Conservation (phyloP, 53 echinoderm and acorn worm species). For the Henricia sp. region DNA sequence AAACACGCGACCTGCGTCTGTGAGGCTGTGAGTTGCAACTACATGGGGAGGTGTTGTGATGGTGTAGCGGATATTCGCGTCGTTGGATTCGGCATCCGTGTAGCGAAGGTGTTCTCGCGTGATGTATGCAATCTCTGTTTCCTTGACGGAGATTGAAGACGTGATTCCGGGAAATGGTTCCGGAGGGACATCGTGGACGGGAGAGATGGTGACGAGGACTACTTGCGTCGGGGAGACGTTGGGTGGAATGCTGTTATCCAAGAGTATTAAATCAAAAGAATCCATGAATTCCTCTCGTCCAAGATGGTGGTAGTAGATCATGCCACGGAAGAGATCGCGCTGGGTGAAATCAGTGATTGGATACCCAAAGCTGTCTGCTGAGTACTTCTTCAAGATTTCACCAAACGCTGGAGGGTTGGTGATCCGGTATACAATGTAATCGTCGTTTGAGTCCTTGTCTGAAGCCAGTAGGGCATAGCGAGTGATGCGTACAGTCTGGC, state of each 20-base stretch:
- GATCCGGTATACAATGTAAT: slow-evolving; percentile 90
- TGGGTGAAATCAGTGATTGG: slow-evolving; percentile 96
- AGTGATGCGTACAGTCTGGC: slow-evolving; percentile 76
- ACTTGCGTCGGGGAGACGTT: slow-evolving; percentile 81
- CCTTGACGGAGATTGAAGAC: slow-evolving; percentile 70
- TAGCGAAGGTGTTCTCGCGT: slow-evolving; percentile 83
- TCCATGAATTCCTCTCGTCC: slow-evolving; percentile 90
- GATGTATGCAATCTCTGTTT: slow-evolving; percentile 86
- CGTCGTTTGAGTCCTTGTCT: slow-evolving; percentile 90
- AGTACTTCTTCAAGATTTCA: slow-evolving; percentile 88
- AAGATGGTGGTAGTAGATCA: slow-evolving; percentile 96
- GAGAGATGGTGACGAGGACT: slow-evolving; percentile 75
- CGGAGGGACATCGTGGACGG: slow-evolving; percentile 88
- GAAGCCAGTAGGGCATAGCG: slow-evolving; percentile 83
- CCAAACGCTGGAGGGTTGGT: slow-evolving; percentile 66
- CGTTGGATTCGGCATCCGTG: slow-evolving; percentile 83
- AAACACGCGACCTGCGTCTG: slow-evolving; percentile 84
- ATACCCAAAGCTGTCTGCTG: slow-evolving; percentile 82
- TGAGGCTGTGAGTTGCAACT: slow-evolving; percentile 81
- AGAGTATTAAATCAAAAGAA: slow-evolving; percentile 78
- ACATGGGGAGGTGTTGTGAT: slow-evolving; percentile 94
- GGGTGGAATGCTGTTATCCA: slow-evolving; percentile 87
- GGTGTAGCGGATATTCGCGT: slow-evolving; percentile 74
- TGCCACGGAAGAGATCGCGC: slow-evolving; percentile 83
- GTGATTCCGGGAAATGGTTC: slow-evolving; percentile 47